Conservation (phyloP, 2,797 vertebrate species). For the Tragelaphus eurycerus region DNA sequence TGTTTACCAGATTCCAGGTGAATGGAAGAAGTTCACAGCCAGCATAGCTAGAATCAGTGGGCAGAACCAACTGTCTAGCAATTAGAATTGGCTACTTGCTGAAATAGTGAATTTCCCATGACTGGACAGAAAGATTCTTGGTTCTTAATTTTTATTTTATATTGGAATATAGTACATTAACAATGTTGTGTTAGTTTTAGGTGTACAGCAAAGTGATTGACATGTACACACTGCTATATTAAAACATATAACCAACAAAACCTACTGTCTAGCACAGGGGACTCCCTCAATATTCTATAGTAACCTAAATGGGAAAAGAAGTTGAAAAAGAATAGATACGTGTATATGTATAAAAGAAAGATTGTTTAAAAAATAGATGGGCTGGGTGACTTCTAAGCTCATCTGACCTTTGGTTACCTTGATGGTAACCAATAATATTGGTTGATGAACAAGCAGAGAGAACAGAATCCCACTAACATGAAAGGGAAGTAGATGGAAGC, state of each 20-base stretch:
- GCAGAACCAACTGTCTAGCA: background rate
- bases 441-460: background rate
- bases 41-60: background rate
- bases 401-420: background rate
- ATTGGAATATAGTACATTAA: background rate
- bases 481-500: background rate
- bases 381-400: background rate
- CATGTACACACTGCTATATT: background rate
- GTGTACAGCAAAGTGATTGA: background rate
- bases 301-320: background rate
- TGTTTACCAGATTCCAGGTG: background rate
- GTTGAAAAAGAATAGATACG: background rate
- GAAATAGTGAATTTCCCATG: background rate
- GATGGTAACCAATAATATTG: too few species aligned
- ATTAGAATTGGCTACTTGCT: background rate
- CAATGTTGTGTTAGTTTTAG: background rate
- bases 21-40: background rate
- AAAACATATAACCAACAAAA: background rate
- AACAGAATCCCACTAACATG: background rate
- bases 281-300: background rate
- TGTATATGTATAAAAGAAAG: background rate
- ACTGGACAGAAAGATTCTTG: background rate
- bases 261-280: background rate
- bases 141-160: background rate
- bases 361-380: background rate